Evolutionary conservation across 2,113 vertebrate genomes (phyloP).

Genomic region (Psephotus haematonotus): DNA sequence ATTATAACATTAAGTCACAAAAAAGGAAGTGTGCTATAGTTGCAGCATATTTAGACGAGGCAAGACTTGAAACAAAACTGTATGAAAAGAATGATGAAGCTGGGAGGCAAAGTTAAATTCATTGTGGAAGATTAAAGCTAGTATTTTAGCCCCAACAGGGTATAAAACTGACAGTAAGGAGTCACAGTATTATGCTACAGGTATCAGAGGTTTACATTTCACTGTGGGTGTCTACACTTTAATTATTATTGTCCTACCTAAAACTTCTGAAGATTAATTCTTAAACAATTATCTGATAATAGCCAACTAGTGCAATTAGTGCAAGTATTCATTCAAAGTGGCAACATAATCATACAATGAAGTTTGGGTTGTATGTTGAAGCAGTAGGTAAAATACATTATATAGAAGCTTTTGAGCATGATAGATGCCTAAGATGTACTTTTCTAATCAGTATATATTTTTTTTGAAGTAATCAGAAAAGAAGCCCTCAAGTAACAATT

Average conservation of each 20-base stretch:
- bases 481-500: not conserved
- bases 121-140: not conserved
- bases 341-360: not conserved
- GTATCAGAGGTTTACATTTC: not conserved
- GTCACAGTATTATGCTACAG: not conserved
- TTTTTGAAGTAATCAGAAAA: not conserved
- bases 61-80: not conserved
- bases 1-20: conserved; percentile 29
- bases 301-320: conserved; percentile 18
- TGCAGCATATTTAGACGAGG: conserved; percentile 19
- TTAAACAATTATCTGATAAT: not conserved
- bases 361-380: conserved; percentile 2
- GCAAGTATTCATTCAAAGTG: conserved; percentile 26
- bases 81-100: not conserved
- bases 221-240: not conserved
- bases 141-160: not conserved
- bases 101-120: not conserved
- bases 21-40: not conserved
- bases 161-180: not conserved
- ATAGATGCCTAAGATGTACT: not conserved
- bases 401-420: not conserved
- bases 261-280: not conserved
- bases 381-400: not conserved
- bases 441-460: not conserved
- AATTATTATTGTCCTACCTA: conserved; percentile 14